Conservation (phyloP, 2,797 vertebrate species). For the Urosaurus nigricauda region DNA sequence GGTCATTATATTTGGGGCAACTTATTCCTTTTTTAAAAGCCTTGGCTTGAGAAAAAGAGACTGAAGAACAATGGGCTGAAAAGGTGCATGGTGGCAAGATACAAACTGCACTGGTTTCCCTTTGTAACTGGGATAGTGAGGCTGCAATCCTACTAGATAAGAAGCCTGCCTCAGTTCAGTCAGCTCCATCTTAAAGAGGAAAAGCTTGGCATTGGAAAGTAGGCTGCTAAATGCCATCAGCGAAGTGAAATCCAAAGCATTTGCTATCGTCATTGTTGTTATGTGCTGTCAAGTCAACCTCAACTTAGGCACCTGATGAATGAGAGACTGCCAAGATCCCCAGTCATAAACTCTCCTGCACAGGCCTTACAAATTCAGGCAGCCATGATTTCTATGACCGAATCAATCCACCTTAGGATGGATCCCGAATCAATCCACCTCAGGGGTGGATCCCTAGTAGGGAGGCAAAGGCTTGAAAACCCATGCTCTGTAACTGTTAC, state of each 20-base stretch:
- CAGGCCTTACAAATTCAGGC: too few relatives aligned
- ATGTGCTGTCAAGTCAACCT: too few relatives aligned
- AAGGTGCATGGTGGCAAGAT: not conserved
- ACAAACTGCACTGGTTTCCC: not conserved
- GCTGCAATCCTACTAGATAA: not conserved
- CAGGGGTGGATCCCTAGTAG: too few relatives aligned
- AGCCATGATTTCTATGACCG: too few relatives aligned
- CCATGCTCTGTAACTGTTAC: too few relatives aligned
- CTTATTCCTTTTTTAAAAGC: not conserved
- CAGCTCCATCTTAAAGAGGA: too few relatives aligned
- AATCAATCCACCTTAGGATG: too few relatives aligned
- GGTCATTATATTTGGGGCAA: not conserved
- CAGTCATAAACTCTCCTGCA: too few relatives aligned
- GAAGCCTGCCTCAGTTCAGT: not conserved
- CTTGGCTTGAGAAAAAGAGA: not conserved
- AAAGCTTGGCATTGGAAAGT: not conserved
- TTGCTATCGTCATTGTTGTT: too few relatives aligned
- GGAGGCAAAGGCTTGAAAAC: not conserved
- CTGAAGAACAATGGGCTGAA: not conserved
- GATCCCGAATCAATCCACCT: too few relatives aligned
- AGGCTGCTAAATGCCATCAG: not conserved
- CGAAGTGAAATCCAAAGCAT: not conserved
- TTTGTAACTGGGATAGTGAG: not conserved
- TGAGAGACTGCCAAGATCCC: too few relatives aligned
- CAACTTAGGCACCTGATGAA: too few relatives aligned